Base-by-base conservation (phyloP, 2,888 invertebrate genomes). In the Harpalus rubripes region DNA sequence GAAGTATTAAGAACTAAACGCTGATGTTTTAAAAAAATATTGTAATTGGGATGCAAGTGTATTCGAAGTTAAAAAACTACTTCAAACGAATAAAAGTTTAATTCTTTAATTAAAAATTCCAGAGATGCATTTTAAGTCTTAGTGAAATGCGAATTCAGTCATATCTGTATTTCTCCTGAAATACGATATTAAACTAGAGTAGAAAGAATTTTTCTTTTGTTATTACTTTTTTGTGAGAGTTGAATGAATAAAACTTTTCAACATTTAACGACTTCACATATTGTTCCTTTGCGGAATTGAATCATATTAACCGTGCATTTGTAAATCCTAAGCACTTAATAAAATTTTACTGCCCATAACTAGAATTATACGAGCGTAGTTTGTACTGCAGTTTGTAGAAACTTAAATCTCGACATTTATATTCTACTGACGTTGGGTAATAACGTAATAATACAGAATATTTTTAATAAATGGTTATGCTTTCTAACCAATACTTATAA, bases 401-500 rank as follows among this genome's bases (percentile, higher is more conserved):
- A 74, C 72, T 74, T 63, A 10, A 74, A 74, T 74, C 72, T 44
- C 16, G 18, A 44, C 72, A 10, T 74, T 74, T 74, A 74, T 74
- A 18, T 18, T 18, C 16, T 18, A 26, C 12, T 56, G 52, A 56
- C 56, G n/a, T 26, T 32, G 56, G n/a, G 22, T 78, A 58, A 58
- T 58, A 52, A 18, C 15, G 56, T 26, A 58, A 78, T 78, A 52
- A 58, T 26, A 22, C 26, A 56, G 56, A 15, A 74, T 74, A 44
- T 74, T 44, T 39, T 68, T 68, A 12, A 68, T 68, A 68, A 74
- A 74, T 74, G 56, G 78, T 58, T 78, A 12, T 32, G 78, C 78
- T 78, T 78, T 78, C 78, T 78, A 78, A 58, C 15, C 58, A 58
- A 56, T 78, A 32, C 4, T 32, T 32, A 5, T 32, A 32, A 1